Evolutionary conservation across 2,797 vertebrate genomes (phyloP), one percentile per base, ranked within the genome.

Genomic region (Emydoidea blandingii): DNA sequence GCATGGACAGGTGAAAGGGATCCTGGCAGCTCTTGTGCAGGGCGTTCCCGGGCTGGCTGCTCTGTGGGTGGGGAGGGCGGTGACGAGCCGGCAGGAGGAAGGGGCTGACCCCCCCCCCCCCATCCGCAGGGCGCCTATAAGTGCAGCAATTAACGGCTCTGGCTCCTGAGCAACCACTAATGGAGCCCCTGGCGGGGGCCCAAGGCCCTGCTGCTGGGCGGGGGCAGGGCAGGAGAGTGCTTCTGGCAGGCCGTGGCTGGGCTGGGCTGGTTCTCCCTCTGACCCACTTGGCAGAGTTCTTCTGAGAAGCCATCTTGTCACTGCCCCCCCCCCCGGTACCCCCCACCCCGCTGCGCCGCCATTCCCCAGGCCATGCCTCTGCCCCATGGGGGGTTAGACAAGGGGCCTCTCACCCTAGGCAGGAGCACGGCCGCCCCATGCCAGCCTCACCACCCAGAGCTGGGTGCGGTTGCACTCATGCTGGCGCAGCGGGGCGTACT

Each of bases 361-460:
- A 47, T 23, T 23, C 74, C 10, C 74, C 41, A 23, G 18, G 44
- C 78, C 31, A 31, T 4, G 7, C n/a, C 37, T 29, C 16, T 72
- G 34, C n/a, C 3, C 27, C 18, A 18, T 16, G 31, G n/a, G 65
- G n/a, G 59, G 0, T 34, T 81, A 92, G 94, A 86, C 4, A 0
- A 27, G 80, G 27, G n/a, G 37, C 88, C 92, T 87, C 54, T 53
- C 50, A 62, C 14, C 15, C 34, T 37, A 37, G 41, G 19, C 15
- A 31, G 19, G 78, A 2, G 0, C 25, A 3, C 37, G 56, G 9
- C 4, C 0, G 1, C 18, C 59, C 59, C 80, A 1, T 0, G 54
- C 0, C 0, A 37, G 16, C 62, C 62, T 44, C 14, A 15, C 49
- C 49, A 54, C 16, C 65, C 37, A 54, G 21, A 23, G 54, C 53